Percentiles rank a stretch among this genome's conserved stretches.
phyloP scores from a whole-genome alignment of 2,113 vertebrate genomes.

The Tachysurus vachellii region DNA sequence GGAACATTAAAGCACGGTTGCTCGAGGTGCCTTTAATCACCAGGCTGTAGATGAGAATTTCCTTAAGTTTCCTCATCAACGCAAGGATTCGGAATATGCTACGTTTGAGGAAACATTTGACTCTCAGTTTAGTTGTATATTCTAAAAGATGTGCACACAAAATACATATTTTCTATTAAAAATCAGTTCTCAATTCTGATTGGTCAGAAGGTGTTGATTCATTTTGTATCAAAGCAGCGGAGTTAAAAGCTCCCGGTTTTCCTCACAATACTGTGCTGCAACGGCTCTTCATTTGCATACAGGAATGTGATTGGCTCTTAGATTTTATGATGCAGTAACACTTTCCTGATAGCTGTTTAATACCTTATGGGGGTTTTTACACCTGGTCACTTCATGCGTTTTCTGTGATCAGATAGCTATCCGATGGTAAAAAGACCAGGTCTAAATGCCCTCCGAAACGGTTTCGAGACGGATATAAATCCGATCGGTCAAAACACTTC shows the following conservation, averaged over 20 bases:
- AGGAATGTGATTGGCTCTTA: background rate
- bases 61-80: background rate
- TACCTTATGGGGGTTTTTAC: too few relatives aligned
- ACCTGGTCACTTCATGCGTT: too few relatives aligned
- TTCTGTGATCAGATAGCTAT: too few relatives aligned
- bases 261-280: background rate
- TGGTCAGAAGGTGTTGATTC: background rate
- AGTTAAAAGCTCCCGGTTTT: background rate
- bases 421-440: too few relatives aligned
- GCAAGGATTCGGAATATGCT: background rate
- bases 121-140: slow-evolving; percentile 12
- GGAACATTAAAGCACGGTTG: background rate
- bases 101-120: background rate
- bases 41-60: background rate
- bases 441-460: too few relatives aligned
- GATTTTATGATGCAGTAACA: background rate
- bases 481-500: too few relatives aligned
- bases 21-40: background rate
- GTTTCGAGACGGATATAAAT: too few relatives aligned
- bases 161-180: background rate
- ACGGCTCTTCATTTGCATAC: background rate
- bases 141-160: background rate
- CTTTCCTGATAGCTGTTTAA: background rate
- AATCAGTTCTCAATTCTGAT: background rate
- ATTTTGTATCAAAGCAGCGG: background rate